These are phyloP conservation scores for Tenthredo amoena DNA, from an alignment of 2,888 invertebrate genomes.

Conservation along the genomic window DNA sequence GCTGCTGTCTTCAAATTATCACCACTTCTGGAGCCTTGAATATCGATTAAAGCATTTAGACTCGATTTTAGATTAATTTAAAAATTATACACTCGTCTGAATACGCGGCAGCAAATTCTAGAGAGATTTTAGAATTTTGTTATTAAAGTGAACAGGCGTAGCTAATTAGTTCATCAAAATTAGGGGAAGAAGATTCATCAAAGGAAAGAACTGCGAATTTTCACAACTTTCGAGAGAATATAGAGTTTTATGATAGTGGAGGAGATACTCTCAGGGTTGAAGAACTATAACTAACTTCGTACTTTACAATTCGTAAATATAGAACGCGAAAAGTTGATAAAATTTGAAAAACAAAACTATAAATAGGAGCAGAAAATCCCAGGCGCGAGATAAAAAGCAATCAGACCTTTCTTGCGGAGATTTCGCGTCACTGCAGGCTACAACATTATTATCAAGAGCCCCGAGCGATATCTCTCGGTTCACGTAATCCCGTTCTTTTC, in stretches of 20 bases:
- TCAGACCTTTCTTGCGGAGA: constrained; percentile 19
- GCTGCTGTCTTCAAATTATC: not conserved
- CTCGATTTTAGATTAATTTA: not conserved
- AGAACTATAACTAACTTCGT: not conserved
- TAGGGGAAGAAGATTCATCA: not conserved
- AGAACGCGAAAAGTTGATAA: not conserved
- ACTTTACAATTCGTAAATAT: not conserved
- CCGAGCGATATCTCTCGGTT: constrained; percentile 31
- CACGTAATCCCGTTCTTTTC: constrained; percentile 25
- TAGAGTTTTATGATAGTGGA: not conserved
- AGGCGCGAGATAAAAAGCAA: constrained; percentile 37
- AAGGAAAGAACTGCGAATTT: not conserved
- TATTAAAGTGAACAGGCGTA: not conserved
- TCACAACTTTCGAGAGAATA: not conserved
- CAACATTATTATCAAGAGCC: constrained; percentile 39
- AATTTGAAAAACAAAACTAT: not conserved
- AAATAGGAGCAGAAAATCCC: constrained; percentile 6
- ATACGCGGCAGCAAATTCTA: not conserved
- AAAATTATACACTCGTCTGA: not conserved
- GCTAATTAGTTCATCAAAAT: not conserved
- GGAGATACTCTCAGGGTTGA: not conserved
- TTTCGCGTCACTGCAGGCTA: constrained; percentile 30
- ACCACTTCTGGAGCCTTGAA: constrained; percentile 21
- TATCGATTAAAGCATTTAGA: not conserved
- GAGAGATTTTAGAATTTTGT: not conserved